phyloP scores from a whole-genome alignment of 2,113 vertebrate genomes.

The Ophiodon elongatus region DNA sequence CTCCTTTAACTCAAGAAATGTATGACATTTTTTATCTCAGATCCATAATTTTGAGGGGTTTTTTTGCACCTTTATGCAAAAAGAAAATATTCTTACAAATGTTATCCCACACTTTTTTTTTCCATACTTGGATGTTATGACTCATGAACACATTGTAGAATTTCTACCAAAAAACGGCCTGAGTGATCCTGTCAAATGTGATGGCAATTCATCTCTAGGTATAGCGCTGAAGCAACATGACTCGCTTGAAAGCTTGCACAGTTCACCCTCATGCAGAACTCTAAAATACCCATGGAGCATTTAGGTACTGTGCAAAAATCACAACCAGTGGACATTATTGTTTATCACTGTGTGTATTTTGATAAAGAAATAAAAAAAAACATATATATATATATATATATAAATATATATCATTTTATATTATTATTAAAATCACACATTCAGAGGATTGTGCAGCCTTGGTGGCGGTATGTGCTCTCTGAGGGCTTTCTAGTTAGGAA shows the following conservation, averaged over 20 bases:
- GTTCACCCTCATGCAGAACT: background rate
- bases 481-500: constrained; percentile 30
- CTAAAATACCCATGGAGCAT: background rate
- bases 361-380: background rate
- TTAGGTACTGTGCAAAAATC: background rate
- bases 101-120: background rate
- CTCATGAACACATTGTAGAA: background rate
- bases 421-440: constrained; percentile 29
- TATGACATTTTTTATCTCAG: too few relatives aligned
- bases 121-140: background rate
- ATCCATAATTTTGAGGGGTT: background rate
- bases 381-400: background rate
- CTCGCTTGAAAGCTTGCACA: background rate
- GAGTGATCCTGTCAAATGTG: background rate
- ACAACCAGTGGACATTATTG: background rate
- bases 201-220: background rate
- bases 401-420: background rate
- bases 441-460: constrained; percentile 26
- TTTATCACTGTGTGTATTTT: background rate
- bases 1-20: background rate
- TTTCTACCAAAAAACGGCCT: background rate
- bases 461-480: constrained; percentile 49
- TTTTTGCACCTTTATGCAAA: background rate
- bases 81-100: background rate
- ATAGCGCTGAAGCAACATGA: background rate